Evolutionary conservation across 2,113 vertebrate genomes (phyloP), one percentile per base, ranked within the genome.

Genomic region (Actenoides lindsayi): DNA sequence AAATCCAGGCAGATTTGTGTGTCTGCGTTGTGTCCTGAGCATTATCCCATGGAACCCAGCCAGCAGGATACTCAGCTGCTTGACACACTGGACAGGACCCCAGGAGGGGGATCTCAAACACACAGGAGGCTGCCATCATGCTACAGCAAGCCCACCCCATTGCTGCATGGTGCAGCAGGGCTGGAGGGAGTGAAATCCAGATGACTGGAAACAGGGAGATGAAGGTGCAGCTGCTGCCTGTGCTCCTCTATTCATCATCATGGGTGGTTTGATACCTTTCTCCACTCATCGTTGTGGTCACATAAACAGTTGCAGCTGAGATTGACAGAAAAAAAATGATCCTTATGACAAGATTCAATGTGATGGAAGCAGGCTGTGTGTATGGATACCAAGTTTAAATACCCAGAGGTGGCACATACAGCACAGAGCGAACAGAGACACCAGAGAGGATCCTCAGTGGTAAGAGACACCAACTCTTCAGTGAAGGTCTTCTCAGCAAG

Each of bases 81-180:
- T 74, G 41, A 37, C 0, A 0, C 13, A 11, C 14, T 31, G 50
- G 35, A 18, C 60, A 62, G 65, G 27, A 78, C 23, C 12, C 11
- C 56, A 48, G 79, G 8, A 59, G 6, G 6, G n/a, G 16, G 16
- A 64, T 39, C 50, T 56, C 56, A 77, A 46, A 60, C 41, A 69
- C 18, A 27, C 9, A 7, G 14, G 16, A 74, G 16, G 11, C 39
- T 78, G 30, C 16, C 5, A 3, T n/a, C 16, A 7, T 3, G 48
- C 63, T 64, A 16, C 21, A 23, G 35, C 50, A 77, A 84, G 28
- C 30, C 13, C 39, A 62, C 6, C 10, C 16, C 11, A 2, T 21
- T 1, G 5, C 30, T 30, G 20, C 6, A 20, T 65, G 7, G 1
- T 23, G 16, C 37, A 54, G 62, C 69, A 9, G 12, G 28, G 12